Conservation (phyloP, 2,113 vertebrate genomes). For the Otus sunia region DNA sequence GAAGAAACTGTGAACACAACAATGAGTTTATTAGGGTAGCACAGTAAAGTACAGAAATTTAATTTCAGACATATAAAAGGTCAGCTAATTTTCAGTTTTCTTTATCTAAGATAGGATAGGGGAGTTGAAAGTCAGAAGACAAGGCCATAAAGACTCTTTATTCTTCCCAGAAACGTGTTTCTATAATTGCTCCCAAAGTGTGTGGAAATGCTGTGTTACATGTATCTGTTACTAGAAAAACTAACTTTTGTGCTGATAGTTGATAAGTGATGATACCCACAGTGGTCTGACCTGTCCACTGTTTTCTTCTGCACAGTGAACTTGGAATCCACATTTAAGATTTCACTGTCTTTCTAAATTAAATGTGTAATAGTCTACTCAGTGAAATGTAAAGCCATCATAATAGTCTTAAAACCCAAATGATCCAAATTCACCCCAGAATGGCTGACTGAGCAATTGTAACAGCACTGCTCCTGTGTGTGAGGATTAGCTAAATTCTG, state of each 20-base stretch:
- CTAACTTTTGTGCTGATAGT: neutral
- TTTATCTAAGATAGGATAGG: neutral
- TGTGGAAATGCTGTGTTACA: neutral
- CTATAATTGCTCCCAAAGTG: neutral
- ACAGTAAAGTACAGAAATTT: neutral
- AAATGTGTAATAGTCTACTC: neutral
- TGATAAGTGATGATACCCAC: neutral
- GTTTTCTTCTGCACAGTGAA: neutral
- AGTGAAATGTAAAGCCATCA: constrained; percentile 23
- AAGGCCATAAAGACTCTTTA: neutral
- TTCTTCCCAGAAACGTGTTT: neutral
- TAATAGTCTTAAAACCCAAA: constrained; percentile 40
- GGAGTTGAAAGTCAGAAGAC: neutral
- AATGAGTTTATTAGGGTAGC: neutral
- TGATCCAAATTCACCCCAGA: constrained; percentile 27
- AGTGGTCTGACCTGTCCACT: neutral
- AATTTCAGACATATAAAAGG: neutral
- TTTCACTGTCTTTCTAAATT: constrained; percentile 15
- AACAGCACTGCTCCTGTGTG: neutral
- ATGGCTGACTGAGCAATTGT: constrained; percentile 31
- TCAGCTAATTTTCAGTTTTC: neutral
- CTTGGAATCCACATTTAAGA: neutral
- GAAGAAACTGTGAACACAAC: neutral
- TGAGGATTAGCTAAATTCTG: constrained; percentile 29
- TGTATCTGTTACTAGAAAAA: neutral